phyloP scores from a whole-genome alignment of 92 coral and sea anemone genomes.

The Palythoa heliodiscus region DNA sequence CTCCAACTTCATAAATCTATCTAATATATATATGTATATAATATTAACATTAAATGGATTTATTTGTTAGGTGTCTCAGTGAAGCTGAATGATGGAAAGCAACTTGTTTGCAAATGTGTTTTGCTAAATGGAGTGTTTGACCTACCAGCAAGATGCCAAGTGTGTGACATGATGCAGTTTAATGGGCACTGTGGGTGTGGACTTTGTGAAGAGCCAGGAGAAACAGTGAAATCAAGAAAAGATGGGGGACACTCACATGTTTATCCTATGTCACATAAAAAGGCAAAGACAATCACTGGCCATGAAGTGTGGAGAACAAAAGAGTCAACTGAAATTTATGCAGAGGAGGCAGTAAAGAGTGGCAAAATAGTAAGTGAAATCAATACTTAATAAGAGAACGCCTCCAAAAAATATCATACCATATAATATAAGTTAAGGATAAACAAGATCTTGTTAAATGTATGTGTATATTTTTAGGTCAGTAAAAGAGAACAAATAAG shows the following conservation, averaged over 20 bases:
- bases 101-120: constrained; percentile 41
- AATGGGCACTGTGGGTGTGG: constrained; percentile 63
- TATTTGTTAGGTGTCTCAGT: constrained; percentile 38
- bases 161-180: constrained; percentile 45
- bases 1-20: background rate
- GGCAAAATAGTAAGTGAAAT: constrained; percentile 17
- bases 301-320: constrained; percentile 49
- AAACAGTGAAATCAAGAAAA: constrained; percentile 46
- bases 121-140: constrained; percentile 52
- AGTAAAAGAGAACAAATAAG: background rate
- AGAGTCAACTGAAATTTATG: constrained; percentile 31
- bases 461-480: too few relatives aligned
- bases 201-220: constrained; percentile 55
- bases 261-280: constrained; percentile 51
- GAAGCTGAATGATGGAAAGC: constrained; percentile 20
- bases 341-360: constrained; percentile 41
- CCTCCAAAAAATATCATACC: background rate
- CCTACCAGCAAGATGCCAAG: constrained; percentile 48
- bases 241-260: constrained; percentile 57
- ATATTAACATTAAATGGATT: background rate
- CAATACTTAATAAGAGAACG: background rate
- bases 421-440: background rate
- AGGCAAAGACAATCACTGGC: constrained; percentile 42
- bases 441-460: background rate
- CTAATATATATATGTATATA: too few relatives aligned